A percentile compares a stretch with the other conserved stretches of the same genome.
These are phyloP conservation scores for Brachionus sp. DNA, from an alignment of 1,140 invertebrate species.

Conservation along the genomic window DNA sequence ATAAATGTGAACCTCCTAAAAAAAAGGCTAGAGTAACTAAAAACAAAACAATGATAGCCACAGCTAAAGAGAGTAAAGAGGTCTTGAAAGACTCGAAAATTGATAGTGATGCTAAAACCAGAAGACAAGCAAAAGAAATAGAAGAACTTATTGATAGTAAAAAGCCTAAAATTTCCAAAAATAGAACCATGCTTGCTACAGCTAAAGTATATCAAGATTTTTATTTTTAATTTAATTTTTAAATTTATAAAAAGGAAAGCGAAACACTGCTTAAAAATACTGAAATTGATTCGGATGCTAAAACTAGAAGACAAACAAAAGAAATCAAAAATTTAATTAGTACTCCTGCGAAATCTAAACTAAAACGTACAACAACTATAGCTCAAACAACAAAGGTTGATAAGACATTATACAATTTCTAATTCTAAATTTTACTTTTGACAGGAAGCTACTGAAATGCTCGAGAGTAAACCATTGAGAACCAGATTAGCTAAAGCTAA, in stretches of 20 bases:
- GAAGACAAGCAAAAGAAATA: slow-evolving; percentile 39
- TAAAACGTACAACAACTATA: slow-evolving; percentile 16
- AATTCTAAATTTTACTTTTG: not conserved
- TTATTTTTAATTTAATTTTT: not conserved
- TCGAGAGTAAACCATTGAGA: not conserved
- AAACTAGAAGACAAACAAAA: slow-evolving; percentile 33
- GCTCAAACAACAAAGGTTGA: not conserved
- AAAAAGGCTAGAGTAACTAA: slow-evolving; percentile 4
- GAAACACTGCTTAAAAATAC: slow-evolving; percentile 7
- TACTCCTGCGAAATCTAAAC: not conserved
- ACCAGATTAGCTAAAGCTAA: not conserved
- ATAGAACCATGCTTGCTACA: slow-evolving; percentile 31
- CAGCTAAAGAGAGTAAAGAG: slow-evolving; percentile 23
- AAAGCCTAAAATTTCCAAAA: slow-evolving; percentile 2
- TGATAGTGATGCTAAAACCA: slow-evolving; percentile 19
- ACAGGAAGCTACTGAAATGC: not conserved
- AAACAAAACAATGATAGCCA: slow-evolving; percentile 31
- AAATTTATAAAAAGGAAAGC: not conserved
- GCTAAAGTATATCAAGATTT: slow-evolving; percentile 8
- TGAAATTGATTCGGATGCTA: slow-evolving; percentile 36
- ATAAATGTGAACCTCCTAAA: not conserved
- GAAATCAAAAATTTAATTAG: not conserved
- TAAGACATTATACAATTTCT: not conserved
- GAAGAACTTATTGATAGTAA: not conserved
- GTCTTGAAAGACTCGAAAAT: slow-evolving; percentile 37